These are phyloP conservation scores for Sebastes matsubarae DNA, from an alignment of 2,797 vertebrate species.

Conservation along the genomic window DNA sequence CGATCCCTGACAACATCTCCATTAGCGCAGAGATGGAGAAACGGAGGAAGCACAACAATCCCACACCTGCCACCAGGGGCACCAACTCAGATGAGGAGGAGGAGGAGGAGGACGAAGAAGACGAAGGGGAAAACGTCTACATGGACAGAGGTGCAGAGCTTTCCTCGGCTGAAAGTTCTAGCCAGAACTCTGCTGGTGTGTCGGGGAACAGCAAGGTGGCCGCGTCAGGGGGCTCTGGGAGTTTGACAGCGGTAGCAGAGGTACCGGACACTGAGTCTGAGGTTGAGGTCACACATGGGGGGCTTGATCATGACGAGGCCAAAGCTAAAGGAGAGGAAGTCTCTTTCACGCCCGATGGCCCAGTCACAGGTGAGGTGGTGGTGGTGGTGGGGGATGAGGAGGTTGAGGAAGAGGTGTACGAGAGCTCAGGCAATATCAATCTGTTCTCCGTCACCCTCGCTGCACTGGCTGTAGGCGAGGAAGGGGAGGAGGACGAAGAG, in stretches of 20 bases:
- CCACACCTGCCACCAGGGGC: neutral
- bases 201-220: neutral
- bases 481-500: slow-evolving; percentile 22
- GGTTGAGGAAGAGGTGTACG: neutral
- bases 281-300: neutral
- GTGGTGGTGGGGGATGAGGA: neutral
- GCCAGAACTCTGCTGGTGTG: neutral
- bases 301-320: neutral
- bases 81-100: neutral
- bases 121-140: slow-evolving; percentile 32
- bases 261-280: neutral
- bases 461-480: neutral
- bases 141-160: slow-evolving; percentile 20
- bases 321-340: neutral
- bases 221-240: neutral
- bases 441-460: slow-evolving; percentile 63
- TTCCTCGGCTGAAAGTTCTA: slow-evolving; percentile 16
- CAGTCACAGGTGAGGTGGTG: neutral
- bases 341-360: neutral
- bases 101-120: slow-evolving; percentile 23
- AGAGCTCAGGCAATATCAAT: slow-evolving; percentile 44
- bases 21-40: neutral
- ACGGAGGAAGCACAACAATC: neutral
- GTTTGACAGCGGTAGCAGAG: neutral
- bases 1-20: neutral